Percentiles rank a stretch among this genome's conserved stretches.
Conservation (phyloP, 2,888 invertebrate species). For the Hybos culiciformis region DNA sequence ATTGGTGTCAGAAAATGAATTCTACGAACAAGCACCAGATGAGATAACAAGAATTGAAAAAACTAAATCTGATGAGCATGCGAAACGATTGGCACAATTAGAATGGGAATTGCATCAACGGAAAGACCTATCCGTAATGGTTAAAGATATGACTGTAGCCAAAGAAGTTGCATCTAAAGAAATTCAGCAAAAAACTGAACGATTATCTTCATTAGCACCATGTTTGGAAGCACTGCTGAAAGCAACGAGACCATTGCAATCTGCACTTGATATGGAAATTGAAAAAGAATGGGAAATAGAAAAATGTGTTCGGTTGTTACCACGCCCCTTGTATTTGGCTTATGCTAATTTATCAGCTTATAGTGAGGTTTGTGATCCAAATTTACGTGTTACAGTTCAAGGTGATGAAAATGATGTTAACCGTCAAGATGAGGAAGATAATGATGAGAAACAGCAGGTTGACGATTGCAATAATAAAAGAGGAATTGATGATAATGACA, state of each 20-base stretch:
- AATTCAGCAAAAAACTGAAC: slow-evolving; percentile 59
- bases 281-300: slow-evolving; percentile 69
- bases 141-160: slow-evolving; percentile 57
- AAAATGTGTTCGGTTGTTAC: slow-evolving; percentile 58
- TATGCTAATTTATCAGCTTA: slow-evolving; percentile 76
- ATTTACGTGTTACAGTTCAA: slow-evolving; percentile 40
- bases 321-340: slow-evolving; percentile 70
- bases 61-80: slow-evolving; percentile 60
- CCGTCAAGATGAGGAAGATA: slow-evolving; percentile 38
- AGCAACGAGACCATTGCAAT: slow-evolving; percentile 78
- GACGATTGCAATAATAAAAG: slow-evolving; percentile 46
- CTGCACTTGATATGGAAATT: slow-evolving; percentile 66
- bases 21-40: slow-evolving; percentile 64
- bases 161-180: slow-evolving; percentile 65
- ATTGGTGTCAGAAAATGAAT: slow-evolving; percentile 69
- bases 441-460: not conserved
- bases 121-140: slow-evolving; percentile 63
- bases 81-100: slow-evolving; percentile 66
- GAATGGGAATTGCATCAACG: slow-evolving; percentile 87
- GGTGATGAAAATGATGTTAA: slow-evolving; percentile 59
- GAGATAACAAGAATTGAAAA: slow-evolving; percentile 49
- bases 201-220: slow-evolving; percentile 70
- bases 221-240: slow-evolving; percentile 56
- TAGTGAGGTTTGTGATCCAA: slow-evolving; percentile 54
- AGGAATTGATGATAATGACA: slow-evolving; percentile 47